A percentile compares a stretch with the other conserved stretches of the same genome.
phyloP scores from a whole-genome alignment of 2,113 vertebrate genomes.

The Garra rufa region DNA sequence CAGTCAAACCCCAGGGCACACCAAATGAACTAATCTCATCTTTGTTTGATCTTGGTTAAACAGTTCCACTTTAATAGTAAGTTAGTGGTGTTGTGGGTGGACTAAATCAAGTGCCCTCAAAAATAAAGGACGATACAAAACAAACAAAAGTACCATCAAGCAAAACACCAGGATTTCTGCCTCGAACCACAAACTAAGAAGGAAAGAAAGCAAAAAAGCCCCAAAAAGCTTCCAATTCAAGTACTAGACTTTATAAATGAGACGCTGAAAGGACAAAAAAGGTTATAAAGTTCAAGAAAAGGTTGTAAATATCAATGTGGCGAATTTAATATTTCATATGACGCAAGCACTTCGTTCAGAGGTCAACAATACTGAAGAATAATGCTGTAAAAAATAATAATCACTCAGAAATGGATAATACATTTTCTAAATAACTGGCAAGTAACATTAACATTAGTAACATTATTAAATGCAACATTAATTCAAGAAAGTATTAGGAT shows the following conservation, averaged over 20 bases:
- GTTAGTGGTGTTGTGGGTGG: not conserved
- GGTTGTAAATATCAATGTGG: no score
- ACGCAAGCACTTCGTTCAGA: not conserved
- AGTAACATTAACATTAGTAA: no score
- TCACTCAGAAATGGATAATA: not conserved
- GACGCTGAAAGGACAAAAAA: not conserved
- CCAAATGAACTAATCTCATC: not conserved
- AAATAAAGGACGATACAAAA: conserved; percentile 23
- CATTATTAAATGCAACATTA: no score
- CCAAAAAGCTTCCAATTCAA: not conserved
- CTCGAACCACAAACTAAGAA: not conserved
- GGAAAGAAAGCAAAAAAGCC: not conserved
- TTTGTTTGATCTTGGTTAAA: conserved; percentile 1
- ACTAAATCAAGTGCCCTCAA: conserved; percentile 14
- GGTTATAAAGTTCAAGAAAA: no score
- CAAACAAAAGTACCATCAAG: conserved; percentile 14
- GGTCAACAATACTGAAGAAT: not conserved
- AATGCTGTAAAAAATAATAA: not conserved
- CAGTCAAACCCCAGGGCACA: conserved; percentile 31
- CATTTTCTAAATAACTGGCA: no score
- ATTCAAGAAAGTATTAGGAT: no score
- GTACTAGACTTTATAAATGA: not conserved
- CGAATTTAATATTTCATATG: no score
- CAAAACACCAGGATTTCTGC: not conserved
- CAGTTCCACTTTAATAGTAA: not conserved